Conservation (phyloP, 2,888 invertebrate genomes). For the Drosophila maculinotata region DNA sequence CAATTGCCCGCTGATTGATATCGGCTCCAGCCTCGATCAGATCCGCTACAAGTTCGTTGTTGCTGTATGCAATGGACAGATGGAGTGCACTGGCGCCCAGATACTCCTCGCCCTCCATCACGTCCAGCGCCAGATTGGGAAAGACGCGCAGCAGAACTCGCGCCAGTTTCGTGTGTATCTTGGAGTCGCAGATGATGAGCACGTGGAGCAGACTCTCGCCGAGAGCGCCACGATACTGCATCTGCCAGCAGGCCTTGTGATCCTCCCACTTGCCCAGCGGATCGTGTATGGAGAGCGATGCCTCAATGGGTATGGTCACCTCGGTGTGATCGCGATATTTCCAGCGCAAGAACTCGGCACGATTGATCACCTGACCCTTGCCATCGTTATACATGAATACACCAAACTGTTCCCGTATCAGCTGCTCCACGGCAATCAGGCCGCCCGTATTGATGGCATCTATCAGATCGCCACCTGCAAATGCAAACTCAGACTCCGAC, state of each 20-base stretch:
- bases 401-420: slow-evolving; percentile 94
- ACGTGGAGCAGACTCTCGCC: slow-evolving; percentile 98
- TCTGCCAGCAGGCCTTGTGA: slow-evolving; percentile 98
- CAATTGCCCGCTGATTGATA: slow-evolving; percentile 96
- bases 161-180: slow-evolving; percentile 90
- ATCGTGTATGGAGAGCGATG: slow-evolving; percentile 93
- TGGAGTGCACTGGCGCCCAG: slow-evolving; percentile 97
- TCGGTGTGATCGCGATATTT: slow-evolving; percentile 94
- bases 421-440: slow-evolving; percentile 92
- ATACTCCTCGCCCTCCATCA: slow-evolving; percentile 99
- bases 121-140: slow-evolving; percentile 95
- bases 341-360: slow-evolving; percentile 95
- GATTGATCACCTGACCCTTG: slow-evolving; percentile 92
- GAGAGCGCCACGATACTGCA: slow-evolving; percentile 97
- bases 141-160: slow-evolving; percentile 95
- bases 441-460: slow-evolving; percentile 95
- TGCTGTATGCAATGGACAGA: slow-evolving; percentile 97
- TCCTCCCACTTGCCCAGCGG: slow-evolving; percentile 95
- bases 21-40: slow-evolving; percentile 96
- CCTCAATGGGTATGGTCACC: slow-evolving; percentile 94
- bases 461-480: slow-evolving; percentile 92
- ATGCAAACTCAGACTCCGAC: too few species aligned
- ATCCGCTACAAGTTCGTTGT: slow-evolving; percentile 97
- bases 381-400: slow-evolving; percentile 95
- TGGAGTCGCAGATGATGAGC: slow-evolving; percentile 96